Evolutionary conservation across 2,113 vertebrate species (phyloP).

Genomic region (Pao palembangensis): DNA sequence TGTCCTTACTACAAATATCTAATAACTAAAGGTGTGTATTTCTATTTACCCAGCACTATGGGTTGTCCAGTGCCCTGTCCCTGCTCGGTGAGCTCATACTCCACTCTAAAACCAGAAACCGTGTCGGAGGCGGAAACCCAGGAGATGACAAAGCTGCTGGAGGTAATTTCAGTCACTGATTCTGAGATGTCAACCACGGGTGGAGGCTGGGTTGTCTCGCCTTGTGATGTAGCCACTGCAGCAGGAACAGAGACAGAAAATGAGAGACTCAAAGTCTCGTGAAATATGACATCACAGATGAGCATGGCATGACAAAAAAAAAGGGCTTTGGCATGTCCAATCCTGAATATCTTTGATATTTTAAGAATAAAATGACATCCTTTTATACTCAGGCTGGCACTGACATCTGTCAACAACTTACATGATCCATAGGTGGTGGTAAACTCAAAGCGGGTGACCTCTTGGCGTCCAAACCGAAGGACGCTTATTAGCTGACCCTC

Average conservation of each 20-base stretch:
- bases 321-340: not conserved
- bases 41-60: conserved; percentile 80
- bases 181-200: conserved; percentile 83
- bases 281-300: not conserved
- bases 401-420: conserved; percentile 72
- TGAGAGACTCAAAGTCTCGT: not conserved
- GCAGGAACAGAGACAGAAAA: conserved; percentile 27
- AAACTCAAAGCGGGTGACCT: conserved; percentile 92
- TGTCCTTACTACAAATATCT: too few species aligned
- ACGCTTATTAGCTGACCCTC: conserved; percentile 96
- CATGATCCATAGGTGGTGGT: conserved; percentile 83
- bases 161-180: conserved; percentile 95
- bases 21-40: not conserved
- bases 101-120: conserved; percentile 91
- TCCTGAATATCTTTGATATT: too few species aligned
- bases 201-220: conserved; percentile 82
- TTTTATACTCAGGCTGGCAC: too few species aligned
- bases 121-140: conserved; percentile 97
- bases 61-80: conserved; percentile 81
- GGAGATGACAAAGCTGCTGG: conserved; percentile 96
- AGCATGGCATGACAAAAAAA: not conserved
- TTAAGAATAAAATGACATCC: too few species aligned
- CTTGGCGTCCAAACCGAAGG: conserved; percentile 80
- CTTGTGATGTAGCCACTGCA: conserved; percentile 78
- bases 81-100: conserved; percentile 91